Base-by-base conservation (phyloP, 2,797 vertebrate species). In the Melanotaenia trifasciata region DNA sequence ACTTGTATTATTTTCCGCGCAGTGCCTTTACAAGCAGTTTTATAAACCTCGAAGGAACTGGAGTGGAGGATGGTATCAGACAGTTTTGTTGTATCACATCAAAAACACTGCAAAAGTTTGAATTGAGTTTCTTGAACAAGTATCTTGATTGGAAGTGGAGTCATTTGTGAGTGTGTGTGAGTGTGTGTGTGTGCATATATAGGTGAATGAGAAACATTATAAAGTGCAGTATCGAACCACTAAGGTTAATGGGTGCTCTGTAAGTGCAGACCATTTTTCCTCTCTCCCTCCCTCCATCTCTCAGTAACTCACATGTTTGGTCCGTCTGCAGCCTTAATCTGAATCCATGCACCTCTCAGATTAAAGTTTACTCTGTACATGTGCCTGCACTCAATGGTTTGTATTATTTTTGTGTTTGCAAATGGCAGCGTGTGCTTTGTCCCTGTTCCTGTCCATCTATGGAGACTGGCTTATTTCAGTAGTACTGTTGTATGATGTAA, bases 361-460 rank as follows among this genome's bases (percentile, higher is more conserved):
- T 79, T 75, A 72, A 35, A 58, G 22, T 81, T 64, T 74, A 68
- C 43, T 66, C 38, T 22, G 40, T 45, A 22, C n/a, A 9, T 20
- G 26, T 47, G 58, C 8, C 54, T n/a, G 58, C 7, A 12, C 18
- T 75, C 20, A 3, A 12, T 18, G 24, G 20, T 20, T 16, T 53
- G 38, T 32, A n/a, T 50, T 58, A n/a, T 36, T 54, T 70, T 9
- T 14, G 20, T 3, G 2, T 7, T 8, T 13, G n/a, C 47, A 33
- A 10, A 51, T 36, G 10, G 32, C 33, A 24, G 4, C 58, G 32
- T 69, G 35, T 20, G 20, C 7, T n/a, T 28, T n/a, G 24, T 62
- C 43, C 16, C 18, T 45, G 43, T 45, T 38, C 22, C 16, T 28
- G 7, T 40, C 13, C 26, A 12, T 22, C 3, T 28, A 14, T 45